Conservation (phyloP, 2,113 vertebrate genomes). For the Marcusenius ussheri region DNA sequence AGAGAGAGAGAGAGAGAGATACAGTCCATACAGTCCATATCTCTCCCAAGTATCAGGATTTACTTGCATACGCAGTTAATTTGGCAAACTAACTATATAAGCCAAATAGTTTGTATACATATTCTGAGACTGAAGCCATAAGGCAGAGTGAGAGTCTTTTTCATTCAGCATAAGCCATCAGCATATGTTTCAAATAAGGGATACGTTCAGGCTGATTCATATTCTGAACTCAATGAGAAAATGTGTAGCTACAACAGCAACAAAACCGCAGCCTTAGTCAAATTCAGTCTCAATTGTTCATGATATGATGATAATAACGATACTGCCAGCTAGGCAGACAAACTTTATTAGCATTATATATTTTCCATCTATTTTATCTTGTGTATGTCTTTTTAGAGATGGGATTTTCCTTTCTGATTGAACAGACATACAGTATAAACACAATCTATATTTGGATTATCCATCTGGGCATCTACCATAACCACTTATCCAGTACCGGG, state of each 20-base stretch:
- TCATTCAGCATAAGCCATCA: background rate
- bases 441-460: background rate
- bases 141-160: background rate
- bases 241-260: constrained; percentile 15
- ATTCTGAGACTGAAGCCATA: background rate
- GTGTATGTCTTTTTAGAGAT: constrained; percentile 30
- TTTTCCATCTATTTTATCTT: constrained; percentile 17
- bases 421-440: background rate
- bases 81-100: background rate
- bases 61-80: background rate
- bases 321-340: background rate
- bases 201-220: background rate
- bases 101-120: background rate
- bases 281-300: constrained; percentile 26
- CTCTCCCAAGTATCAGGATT: background rate
- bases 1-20: constrained; percentile 1
- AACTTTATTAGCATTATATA: background rate
- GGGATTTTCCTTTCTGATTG: background rate
- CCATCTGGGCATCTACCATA: background rate
- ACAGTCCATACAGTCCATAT: background rate
- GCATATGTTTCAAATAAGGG: background rate
- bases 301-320: background rate
- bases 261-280: constrained; percentile 31
- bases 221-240: background rate
- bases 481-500: background rate